Evolutionary conservation across 2,113 vertebrate species (phyloP).

Genomic region (Pterophyllum scalare): DNA sequence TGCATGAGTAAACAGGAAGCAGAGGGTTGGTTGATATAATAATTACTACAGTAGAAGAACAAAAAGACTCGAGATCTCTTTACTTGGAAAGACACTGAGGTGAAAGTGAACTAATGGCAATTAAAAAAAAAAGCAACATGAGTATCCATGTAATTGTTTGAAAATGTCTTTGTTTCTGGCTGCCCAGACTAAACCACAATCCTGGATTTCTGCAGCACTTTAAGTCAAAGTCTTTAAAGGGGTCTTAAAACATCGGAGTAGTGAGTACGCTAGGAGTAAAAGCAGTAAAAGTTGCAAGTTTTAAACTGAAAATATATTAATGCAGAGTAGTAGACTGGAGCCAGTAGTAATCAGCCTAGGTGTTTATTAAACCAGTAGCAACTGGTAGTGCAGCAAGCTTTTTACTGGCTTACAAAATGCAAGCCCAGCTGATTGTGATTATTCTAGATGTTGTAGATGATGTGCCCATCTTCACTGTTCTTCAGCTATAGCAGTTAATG

Average conservation of each 20-base stretch:
- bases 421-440: neutral
- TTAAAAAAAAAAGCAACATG: neutral
- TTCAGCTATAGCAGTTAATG: neutral
- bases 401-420: neutral
- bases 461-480: neutral
- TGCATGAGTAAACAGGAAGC: constrained; percentile 5
- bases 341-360: neutral
- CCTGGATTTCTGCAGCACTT: neutral
- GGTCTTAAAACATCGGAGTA: neutral
- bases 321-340: too few species aligned
- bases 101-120: neutral
- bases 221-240: neutral
- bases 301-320: neutral
- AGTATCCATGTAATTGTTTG: neutral
- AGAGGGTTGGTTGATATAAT: neutral
- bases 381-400: neutral
- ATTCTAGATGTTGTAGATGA: neutral
- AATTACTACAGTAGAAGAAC: neutral
- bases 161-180: neutral
- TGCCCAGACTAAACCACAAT: neutral
- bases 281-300: neutral
- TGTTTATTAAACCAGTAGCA: neutral
- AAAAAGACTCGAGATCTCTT: neutral
- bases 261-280: neutral
- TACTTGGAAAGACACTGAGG: neutral